These are phyloP conservation scores for Zelostemma sp. DNA, from an alignment of 1,140 invertebrate genomes.

Conservation along the genomic window DNA sequence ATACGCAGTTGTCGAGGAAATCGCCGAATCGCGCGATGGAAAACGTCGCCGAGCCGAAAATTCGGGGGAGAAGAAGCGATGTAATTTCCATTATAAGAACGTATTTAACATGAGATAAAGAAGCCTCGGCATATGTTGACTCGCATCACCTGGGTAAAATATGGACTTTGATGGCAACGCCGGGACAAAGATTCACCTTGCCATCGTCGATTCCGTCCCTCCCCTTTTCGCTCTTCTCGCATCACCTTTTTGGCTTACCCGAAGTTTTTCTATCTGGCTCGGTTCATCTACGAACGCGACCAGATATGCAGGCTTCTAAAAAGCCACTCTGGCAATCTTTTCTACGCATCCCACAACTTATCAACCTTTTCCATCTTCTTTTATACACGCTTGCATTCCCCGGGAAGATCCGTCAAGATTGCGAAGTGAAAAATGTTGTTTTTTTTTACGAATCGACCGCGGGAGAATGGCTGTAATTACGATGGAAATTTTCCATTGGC, in stretches of 20 bases:
- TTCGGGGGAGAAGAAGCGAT: slow-evolving; percentile 20
- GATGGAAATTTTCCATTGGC: background rate
- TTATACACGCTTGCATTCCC: slow-evolving; percentile 6
- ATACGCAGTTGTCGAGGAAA: too few relatives aligned
- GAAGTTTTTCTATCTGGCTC: slow-evolving; percentile 8
- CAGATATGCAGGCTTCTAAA: slow-evolving; percentile 9
- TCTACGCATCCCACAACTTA: slow-evolving; percentile 12
- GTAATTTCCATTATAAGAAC: slow-evolving; percentile 33
- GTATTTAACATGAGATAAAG: background rate
- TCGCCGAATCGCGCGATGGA: too few relatives aligned
- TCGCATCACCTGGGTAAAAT: slow-evolving; percentile 1
- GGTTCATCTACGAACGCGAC: slow-evolving; percentile 5
- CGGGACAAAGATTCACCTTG: slow-evolving; percentile 56
- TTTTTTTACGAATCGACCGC: background rate
- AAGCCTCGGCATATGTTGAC: background rate
- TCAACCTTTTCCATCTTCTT: slow-evolving; percentile 17
- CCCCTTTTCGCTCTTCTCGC: background rate
- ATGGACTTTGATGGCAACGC: slow-evolving; percentile 45
- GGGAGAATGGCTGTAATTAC: background rate
- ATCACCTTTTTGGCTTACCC: background rate
- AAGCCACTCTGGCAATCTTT: background rate
- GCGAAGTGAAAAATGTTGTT: background rate
- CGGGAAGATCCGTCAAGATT: background rate
- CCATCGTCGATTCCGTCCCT: slow-evolving; percentile 35
- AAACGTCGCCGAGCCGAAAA: too few relatives aligned